phyloP scores from a whole-genome alignment of 2,797 vertebrate genomes.

The Phrynocephalus guinanensis region DNA sequence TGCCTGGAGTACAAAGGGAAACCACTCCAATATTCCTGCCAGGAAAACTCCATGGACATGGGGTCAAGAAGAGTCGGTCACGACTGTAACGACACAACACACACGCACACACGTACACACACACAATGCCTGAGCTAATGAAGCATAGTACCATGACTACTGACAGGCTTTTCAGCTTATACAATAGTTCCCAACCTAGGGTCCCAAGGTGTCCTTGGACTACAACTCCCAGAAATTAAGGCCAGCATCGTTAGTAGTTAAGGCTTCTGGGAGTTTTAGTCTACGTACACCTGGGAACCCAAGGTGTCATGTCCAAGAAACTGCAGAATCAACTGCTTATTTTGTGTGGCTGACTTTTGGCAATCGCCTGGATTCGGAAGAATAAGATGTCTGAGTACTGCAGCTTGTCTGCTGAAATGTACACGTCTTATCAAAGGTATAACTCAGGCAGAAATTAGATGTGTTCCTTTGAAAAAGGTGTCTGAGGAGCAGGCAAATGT shows the following conservation, averaged over 20 bases:
- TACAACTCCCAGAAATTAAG: too few species aligned
- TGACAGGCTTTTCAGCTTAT: background rate
- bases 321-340: background rate
- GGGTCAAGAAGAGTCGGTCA: too few species aligned
- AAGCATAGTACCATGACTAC: background rate
- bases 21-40: too few species aligned
- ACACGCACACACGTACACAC: too few species aligned
- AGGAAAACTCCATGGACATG: too few species aligned
- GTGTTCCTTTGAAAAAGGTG: constrained; percentile 22
- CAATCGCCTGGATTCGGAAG: background rate
- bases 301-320: background rate
- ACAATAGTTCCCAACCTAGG: too few species aligned
- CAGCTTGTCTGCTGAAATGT: background rate
- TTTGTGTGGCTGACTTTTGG: background rate
- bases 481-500: background rate
- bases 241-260: too few species aligned
- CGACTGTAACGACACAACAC: too few species aligned
- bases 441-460: constrained; percentile 31
- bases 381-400: background rate
- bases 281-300: too few species aligned
- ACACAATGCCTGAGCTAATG: background rate
- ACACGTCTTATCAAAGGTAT: background rate
- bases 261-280: too few species aligned
- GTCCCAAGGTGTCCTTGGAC: too few species aligned
- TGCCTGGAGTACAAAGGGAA: too few species aligned